Evolutionary conservation across 2,888 invertebrate species (phyloP).

Genomic region (Epicampocera succincta): DNA sequence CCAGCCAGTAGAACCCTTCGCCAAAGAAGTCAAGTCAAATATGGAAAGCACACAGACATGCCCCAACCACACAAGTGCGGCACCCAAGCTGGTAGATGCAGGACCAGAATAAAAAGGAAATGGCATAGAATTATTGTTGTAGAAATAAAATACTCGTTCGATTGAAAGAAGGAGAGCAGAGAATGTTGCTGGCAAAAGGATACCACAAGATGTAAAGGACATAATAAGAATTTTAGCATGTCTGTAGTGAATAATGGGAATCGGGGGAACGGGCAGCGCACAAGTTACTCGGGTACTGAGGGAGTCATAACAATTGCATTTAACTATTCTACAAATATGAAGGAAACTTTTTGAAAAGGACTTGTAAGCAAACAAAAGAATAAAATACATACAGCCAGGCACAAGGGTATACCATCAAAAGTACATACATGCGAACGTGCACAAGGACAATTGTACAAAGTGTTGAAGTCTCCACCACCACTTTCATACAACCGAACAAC

Average conservation of each 20-base stretch:
- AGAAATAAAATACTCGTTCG: slow-evolving; percentile 31
- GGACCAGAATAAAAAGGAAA: slow-evolving; percentile 33
- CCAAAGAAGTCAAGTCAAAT: slow-evolving; percentile 65
- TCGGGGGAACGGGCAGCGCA: not conserved
- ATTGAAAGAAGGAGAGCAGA: slow-evolving; percentile 5
- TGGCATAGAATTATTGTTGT: slow-evolving; percentile 47
- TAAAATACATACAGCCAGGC: not conserved
- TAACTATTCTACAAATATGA: slow-evolving; percentile 59
- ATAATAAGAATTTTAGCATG: slow-evolving; percentile 64
- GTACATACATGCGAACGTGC: not conserved
- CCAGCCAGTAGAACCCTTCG: slow-evolving; percentile 39
- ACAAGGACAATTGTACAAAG: slow-evolving; percentile 55
- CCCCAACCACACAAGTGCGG: not conserved
- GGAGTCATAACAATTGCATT: slow-evolving; percentile 59
- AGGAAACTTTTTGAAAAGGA: slow-evolving; percentile 68
- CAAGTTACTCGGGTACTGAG: slow-evolving; percentile 10
- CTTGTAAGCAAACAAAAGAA: slow-evolving; percentile 52
- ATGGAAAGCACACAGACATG: slow-evolving; percentile 25
- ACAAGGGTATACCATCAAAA: not conserved
- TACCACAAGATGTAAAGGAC: slow-evolving; percentile 53
- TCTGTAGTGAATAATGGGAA: slow-evolving; percentile 22
- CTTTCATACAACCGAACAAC: slow-evolving; percentile 9
- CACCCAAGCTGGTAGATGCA: slow-evolving; percentile 17
- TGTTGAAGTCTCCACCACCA: slow-evolving; percentile 55
- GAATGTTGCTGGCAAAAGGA: slow-evolving; percentile 32